Conservation (phyloP, 2,113 vertebrate genomes). For the Saguinus imperator region DNA sequence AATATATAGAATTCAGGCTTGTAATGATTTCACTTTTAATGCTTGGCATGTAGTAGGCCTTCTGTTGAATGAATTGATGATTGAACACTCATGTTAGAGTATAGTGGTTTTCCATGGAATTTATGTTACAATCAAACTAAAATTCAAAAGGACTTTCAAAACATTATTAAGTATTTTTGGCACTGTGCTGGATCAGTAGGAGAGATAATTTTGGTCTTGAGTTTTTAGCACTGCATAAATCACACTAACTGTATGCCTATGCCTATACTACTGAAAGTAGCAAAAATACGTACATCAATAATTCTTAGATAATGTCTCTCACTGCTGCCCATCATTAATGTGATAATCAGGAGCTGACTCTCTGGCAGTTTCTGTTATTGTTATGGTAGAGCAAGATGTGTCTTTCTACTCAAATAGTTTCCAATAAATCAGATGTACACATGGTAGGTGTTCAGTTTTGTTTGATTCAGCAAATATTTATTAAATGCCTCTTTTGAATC, state of each 20-base stretch:
- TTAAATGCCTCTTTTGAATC: neutral
- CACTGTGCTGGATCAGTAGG: neutral
- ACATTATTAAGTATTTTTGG: neutral
- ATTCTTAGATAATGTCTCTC: neutral
- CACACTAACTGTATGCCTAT: neutral
- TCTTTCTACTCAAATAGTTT: neutral
- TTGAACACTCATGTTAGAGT: neutral
- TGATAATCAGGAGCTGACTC: neutral
- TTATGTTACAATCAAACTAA: neutral
- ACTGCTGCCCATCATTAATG: neutral
- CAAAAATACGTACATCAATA: neutral
- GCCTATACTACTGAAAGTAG: neutral
- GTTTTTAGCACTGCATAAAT: neutral
- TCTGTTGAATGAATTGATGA: neutral
- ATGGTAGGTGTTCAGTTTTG: neutral
- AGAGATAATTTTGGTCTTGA: slow-evolving; percentile 35
- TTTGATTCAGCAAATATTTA: neutral
- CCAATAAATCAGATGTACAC: neutral
- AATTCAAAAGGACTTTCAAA: neutral
- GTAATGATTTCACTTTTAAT: neutral
- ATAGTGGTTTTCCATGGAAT: slow-evolving; percentile 8
- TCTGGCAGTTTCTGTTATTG: neutral
- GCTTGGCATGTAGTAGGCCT: neutral
- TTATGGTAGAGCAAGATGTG: neutral
- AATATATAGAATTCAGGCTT: neutral